Evolutionary conservation across 2,113 vertebrate species (phyloP).

Genomic region (Progne subis): DNA sequence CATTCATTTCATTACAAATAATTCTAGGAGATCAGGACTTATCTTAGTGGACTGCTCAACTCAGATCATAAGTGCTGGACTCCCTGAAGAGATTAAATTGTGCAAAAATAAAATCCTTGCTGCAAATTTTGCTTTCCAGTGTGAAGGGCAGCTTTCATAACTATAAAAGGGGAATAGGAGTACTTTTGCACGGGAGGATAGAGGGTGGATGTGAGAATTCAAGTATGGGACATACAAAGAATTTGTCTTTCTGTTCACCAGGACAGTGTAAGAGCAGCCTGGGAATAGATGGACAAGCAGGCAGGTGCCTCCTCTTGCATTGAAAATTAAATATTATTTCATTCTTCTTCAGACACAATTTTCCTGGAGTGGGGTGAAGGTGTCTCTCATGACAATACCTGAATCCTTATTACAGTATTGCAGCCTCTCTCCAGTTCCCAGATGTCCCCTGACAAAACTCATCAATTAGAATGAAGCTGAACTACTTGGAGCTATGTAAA

Average conservation of each 20-base stretch:
- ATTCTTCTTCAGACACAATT: background rate
- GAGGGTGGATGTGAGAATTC: background rate
- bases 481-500: background rate
- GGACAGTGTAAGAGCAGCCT: background rate
- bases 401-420: background rate
- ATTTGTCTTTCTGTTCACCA: background rate
- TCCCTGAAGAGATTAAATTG: background rate
- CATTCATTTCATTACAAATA: background rate
- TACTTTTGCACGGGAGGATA: background rate
- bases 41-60: background rate
- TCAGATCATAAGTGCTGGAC: background rate
- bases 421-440: background rate
- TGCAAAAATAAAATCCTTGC: background rate
- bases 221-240: background rate
- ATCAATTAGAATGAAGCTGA: background rate
- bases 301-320: background rate
- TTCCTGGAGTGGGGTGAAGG: background rate
- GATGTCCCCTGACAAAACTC: background rate
- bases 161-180: background rate
- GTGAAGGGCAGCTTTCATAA: background rate
- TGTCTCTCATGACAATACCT: background rate
- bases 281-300: background rate
- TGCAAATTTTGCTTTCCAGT: background rate
- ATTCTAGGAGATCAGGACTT: slow-evolving; percentile 11
- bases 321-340: background rate